phyloP scores from a whole-genome alignment of 2,797 vertebrate genomes.

The Sebastes itinus region DNA sequence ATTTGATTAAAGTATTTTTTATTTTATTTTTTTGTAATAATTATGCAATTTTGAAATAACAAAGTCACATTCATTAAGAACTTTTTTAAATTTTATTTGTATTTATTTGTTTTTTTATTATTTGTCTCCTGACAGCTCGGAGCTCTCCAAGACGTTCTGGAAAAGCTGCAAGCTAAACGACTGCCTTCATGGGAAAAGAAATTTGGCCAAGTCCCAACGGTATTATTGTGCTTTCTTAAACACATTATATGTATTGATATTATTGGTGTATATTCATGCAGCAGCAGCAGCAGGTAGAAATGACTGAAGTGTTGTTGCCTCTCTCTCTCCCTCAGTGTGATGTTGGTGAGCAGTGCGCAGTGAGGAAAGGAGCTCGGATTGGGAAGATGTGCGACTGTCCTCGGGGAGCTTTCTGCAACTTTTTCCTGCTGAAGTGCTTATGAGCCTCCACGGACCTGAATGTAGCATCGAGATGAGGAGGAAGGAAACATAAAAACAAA shows the following conservation, averaged over 20 bases:
- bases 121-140: slow-evolving; percentile 75
- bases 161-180: slow-evolving; percentile 86
- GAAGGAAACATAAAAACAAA: no score
- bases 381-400: slow-evolving; percentile 83
- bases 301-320: neutral
- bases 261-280: neutral
- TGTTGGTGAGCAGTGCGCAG: slow-evolving; percentile 81
- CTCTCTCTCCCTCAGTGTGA: slow-evolving; percentile 70
- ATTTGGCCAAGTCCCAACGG: slow-evolving; percentile 86
- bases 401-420: slow-evolving; percentile 74
- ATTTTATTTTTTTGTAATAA: neutral
- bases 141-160: slow-evolving; percentile 86
- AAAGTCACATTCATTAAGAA: neutral
- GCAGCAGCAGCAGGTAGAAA: neutral
- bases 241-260: neutral
- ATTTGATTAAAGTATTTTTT: neutral
- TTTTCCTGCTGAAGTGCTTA: slow-evolving; percentile 83
- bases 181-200: slow-evolving; percentile 87
- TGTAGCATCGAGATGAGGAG: slow-evolving; percentile 15
- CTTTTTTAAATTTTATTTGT: no score
- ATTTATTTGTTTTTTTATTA: neutral
- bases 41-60: neutral
- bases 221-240: slow-evolving; percentile 41
- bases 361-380: slow-evolving; percentile 84
- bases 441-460: slow-evolving; percentile 31